Percentiles rank a stretch among this genome's conserved stretches.
These are phyloP conservation scores for Metacarcinus magister DNA, from an alignment of 2,888 invertebrate genomes.

Conservation along the genomic window DNA sequence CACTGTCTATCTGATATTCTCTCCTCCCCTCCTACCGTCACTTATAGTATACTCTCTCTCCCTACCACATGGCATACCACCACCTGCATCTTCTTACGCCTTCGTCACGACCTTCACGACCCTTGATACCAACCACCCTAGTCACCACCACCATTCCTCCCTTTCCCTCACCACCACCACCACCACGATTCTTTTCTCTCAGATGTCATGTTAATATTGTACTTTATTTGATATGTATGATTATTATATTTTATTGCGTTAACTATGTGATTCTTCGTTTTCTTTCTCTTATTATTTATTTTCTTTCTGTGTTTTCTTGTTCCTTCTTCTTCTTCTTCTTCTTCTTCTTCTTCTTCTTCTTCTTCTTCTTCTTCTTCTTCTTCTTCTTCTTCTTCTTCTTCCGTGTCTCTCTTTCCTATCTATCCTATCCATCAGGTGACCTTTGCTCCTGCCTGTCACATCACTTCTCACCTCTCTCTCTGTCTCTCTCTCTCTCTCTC, in stretches of 20 bases:
- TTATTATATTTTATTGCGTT: not conserved
- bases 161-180: not conserved
- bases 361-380: not conserved
- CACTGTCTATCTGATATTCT: not conserved
- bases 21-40: not conserved
- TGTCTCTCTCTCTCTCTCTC: too few relatives aligned
- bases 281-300: not conserved
- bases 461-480: too few relatives aligned
- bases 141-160: not conserved
- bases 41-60: not conserved
- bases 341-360: not conserved
- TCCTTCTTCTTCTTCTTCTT: not conserved
- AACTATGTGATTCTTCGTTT: not conserved
- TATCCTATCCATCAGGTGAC: too few relatives aligned
- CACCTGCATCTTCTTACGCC: not conserved
- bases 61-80: not conserved
- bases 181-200: not conserved
- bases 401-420: not conserved
- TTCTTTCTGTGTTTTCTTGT: not conserved
- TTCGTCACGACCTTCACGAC: constrained; percentile 21
- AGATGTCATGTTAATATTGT: not conserved
- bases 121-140: not conserved
- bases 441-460: too few relatives aligned
- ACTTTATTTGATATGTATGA: not conserved
- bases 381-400: not conserved